Percentiles rank a stretch among this genome's conserved stretches.
phyloP scores from a whole-genome alignment of 1,140 invertebrate genomes.

The Dufourea novaeangliae region DNA sequence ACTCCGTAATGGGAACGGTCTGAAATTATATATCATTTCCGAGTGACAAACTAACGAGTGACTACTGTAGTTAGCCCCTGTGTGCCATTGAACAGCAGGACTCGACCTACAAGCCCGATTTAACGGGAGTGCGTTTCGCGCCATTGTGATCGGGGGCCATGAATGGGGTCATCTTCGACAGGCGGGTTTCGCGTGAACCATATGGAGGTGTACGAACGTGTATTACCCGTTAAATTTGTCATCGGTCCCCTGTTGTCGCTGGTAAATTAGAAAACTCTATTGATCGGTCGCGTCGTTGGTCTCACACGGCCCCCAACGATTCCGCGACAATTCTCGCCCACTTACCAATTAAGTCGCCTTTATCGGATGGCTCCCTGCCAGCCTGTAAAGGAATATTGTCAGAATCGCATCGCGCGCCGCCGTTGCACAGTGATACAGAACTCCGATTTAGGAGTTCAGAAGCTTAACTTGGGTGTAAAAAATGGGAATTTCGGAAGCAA shows the following conservation, averaged over 20 bases:
- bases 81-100: constrained; percentile 50
- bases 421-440: too few relatives aligned
- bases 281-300: constrained; percentile 45
- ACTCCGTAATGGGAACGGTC: constrained; percentile 51
- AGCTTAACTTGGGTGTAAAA: too few relatives aligned
- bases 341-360: constrained; percentile 57
- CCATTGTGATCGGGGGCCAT: constrained; percentile 56
- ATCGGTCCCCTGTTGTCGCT: constrained; percentile 1
- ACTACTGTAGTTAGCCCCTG: background rate
- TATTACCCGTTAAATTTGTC: constrained; percentile 36
- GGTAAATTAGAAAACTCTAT: constrained; percentile 55
- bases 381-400: constrained; percentile 23
- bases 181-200: constrained; percentile 49
- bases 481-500: too few relatives aligned
- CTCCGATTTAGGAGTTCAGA: too few relatives aligned
- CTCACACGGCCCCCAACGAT: constrained; percentile 19
- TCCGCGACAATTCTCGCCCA: constrained; percentile 59
- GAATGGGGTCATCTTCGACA: constrained; percentile 62
- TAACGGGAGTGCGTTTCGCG: constrained; percentile 57
- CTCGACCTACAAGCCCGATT: constrained; percentile 51
- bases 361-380: constrained; percentile 38
- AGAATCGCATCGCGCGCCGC: constrained; percentile 6
- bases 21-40: constrained; percentile 62
- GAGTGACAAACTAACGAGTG: constrained; percentile 63
- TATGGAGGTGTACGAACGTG: constrained; percentile 52